phyloP scores from a whole-genome alignment of 2,113 vertebrate genomes.

The Colossoma macropomum region DNA sequence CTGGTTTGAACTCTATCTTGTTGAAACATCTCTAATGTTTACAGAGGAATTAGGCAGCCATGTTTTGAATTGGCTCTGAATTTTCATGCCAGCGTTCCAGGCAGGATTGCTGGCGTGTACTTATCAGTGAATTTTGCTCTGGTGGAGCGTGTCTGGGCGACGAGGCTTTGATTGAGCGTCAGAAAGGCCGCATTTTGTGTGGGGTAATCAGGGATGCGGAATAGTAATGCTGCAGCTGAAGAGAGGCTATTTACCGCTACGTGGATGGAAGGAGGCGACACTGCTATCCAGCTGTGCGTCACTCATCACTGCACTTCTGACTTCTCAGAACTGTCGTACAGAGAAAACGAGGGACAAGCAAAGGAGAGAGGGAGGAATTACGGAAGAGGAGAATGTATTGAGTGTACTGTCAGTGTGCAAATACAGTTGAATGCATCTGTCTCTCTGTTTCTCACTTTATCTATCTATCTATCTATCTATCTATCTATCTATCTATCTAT shows the following conservation, averaged over 20 bases:
- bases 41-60: constrained; percentile 11
- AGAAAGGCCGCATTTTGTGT: not conserved
- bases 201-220: not conserved
- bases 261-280: not conserved
- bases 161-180: not conserved
- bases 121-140: too few species aligned
- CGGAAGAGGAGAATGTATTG: not conserved
- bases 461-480: not conserved
- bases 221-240: not conserved
- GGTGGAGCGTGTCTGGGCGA: not conserved
- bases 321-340: not conserved
- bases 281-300: not conserved
- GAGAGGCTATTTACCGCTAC: not conserved
- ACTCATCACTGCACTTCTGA: not conserved
- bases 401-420: not conserved
- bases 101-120: not conserved
- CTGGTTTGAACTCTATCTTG: not conserved
- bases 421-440: not conserved
- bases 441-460: not conserved
- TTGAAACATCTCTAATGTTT: constrained; percentile 32
- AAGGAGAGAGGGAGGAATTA: not conserved
- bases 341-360: not conserved
- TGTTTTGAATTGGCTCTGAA: constrained; percentile 47
- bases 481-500: not conserved
- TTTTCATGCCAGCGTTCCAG: constrained; percentile 14